These are phyloP conservation scores for Nowickia ferox DNA, from an alignment of 2,888 invertebrate genomes.

Conservation along the genomic window DNA sequence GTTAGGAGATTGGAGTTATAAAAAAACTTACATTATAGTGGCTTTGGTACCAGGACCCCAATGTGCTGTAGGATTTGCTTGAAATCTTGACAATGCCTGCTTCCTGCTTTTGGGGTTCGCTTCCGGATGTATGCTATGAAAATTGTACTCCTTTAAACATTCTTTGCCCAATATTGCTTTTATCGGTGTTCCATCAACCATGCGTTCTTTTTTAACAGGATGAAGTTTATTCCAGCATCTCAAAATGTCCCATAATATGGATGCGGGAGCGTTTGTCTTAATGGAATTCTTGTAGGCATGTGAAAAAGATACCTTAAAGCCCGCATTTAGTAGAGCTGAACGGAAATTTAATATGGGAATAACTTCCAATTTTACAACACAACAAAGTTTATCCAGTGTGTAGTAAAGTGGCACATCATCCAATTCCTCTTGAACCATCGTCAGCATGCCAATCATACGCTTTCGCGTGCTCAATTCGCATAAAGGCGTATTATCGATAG, in stretches of 20 bases:
- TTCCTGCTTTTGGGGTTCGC: conserved; percentile 92
- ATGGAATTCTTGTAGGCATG: conserved; percentile 94
- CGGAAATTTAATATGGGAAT: conserved; percentile 89
- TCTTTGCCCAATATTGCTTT: conserved; percentile 85
- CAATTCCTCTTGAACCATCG: conserved; percentile 92
- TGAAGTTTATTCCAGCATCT: conserved; percentile 90
- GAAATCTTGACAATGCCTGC: conserved; percentile 90
- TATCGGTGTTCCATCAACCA: conserved; percentile 81
- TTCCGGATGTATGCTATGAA: conserved; percentile 84
- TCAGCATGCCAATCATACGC: conserved; percentile 91
- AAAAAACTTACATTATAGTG: conserved; percentile 87
- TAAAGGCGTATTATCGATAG: conserved; percentile 83
- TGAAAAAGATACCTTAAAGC: conserved; percentile 95
- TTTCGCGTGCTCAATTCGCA: conserved; percentile 86
- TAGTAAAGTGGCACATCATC: conserved; percentile 94
- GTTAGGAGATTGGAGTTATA: background rate
- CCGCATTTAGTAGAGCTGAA: conserved; percentile 95
- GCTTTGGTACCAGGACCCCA: conserved; percentile 97
- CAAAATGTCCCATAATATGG: conserved; percentile 95
- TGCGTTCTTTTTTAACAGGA: conserved; percentile 87
- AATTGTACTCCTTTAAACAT: conserved; percentile 83
- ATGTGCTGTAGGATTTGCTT: conserved; percentile 91
- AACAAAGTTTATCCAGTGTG: conserved; percentile 90
- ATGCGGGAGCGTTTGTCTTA: conserved; percentile 95
- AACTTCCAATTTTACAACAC: conserved; percentile 88